Evolutionary conservation across 2,113 vertebrate genomes (phyloP), one percentile per base, ranked within the genome.

Genomic region (Thamnophis sirtalis): DNA sequence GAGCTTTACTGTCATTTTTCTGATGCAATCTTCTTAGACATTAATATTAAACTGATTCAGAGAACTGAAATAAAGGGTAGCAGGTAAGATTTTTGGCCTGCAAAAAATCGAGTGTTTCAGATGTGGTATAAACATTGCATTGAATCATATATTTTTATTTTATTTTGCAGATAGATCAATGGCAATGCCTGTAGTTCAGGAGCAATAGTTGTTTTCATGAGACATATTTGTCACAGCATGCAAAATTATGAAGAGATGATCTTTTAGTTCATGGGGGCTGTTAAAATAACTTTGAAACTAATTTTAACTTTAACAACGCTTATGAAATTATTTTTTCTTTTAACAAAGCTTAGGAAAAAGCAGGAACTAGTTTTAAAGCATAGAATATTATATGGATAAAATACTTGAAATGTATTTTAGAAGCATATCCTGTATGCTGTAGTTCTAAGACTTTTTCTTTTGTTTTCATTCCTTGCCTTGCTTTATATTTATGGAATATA

Each of bases 71-170:
- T 93, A 26, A 49, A 60, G 19, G 19, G 89, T 38, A 90, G 26
- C 17, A 48, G 26, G 15, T 21, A 26, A 58, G 54, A 24, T 63
- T 11, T 1, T 0, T 3, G 0, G 63, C 88, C 50, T 89, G 90
- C 51, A 38, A 10, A 84, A 86, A 90, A 88, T 55, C 91, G 48
- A 89, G 5, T 91, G 92, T 2, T 87, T 93, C 91, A 22, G 55
- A 28, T 92, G 95, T 90, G 1, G 1, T 63, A 49, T 94, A 22
- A 48, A 91, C 94, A 49, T 86, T 80, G 3, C 54, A n/a, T 48
- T 56, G 84, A 86, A 5, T 90, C 86, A 3, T n/a, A n/a, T n/a
- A n/a, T n/a, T n/a, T n/a, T n/a, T n/a, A n/a, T 28, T 51, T 9
- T 91, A 87, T 63, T 58, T 51, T 86, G 28, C 21, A 87, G 10